Base-by-base conservation (phyloP, 2,113 vertebrate genomes). In the Nestor notabilis region DNA sequence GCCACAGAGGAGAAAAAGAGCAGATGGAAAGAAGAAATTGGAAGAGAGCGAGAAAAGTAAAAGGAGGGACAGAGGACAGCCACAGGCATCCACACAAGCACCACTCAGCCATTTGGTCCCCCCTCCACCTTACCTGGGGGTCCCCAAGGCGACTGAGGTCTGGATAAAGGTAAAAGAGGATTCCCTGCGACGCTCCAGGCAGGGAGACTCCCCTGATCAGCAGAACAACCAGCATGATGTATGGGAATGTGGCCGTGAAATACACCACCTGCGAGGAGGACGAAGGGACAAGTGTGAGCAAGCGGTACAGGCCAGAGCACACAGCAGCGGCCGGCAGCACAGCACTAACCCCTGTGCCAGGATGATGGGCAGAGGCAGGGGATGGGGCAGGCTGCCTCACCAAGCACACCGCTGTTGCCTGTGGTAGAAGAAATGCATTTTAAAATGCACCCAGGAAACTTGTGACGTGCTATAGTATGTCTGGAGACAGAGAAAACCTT, bases 101-200 rank as follows among this genome's bases (percentile, higher is more conserved):
- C 60, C 91, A 69, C 16, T 89, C 50, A 74, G 7, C 16, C 6
- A 0, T 44, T 78, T 13, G 1, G 11, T 52, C 10, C 11, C 39
- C 4, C 19, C 4, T 50, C 23, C n/a, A 55, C 95, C 97, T 98
- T 98, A 99, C 99, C 99, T 99, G 99, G 29, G 99, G 99, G 87
- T 99, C 99, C 52, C 98, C 94, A 21, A 99, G 98, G 21, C 98
- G 98, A 12, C 98, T 98, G 93, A 99, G 97, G 95, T 99, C 98
- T 53, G 99, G 99, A 87, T 99, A 99, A 89, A 99, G 98, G 97
- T 99, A 99, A 96, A 99, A 99, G 89, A 98, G 97, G 83, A 99
- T 99, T 76, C 99, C 99, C 23, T 99, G 98, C 56, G 93, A 97
- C 7, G 99, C 99, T 5, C 99, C 99, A 0, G 99, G 99, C 44